phyloP scores from a whole-genome alignment of 1,140 invertebrate genomes.

The Campodea augens region DNA sequence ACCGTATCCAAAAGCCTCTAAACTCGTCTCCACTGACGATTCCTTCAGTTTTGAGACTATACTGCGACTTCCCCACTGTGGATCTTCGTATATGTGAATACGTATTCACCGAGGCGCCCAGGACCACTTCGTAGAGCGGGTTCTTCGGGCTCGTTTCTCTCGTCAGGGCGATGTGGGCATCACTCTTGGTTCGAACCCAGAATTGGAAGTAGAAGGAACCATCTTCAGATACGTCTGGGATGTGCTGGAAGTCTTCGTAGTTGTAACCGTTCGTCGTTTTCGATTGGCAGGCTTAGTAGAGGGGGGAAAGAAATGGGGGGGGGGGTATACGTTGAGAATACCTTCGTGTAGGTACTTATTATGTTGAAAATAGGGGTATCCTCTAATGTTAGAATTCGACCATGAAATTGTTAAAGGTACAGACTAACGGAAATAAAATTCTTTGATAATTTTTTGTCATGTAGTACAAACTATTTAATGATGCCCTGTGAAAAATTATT shows the following conservation, averaged over 20 bases:
- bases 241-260: slow-evolving; percentile 28
- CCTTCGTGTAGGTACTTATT: too few relatives aligned
- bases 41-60: slow-evolving; percentile 24
- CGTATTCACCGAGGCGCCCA: slow-evolving; percentile 35
- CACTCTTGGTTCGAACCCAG: slow-evolving; percentile 31
- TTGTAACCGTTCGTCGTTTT: slow-evolving; percentile 21
- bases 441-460: too few relatives aligned
- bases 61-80: slow-evolving; percentile 26
- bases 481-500: too few relatives aligned
- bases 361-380: too few relatives aligned
- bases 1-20: slow-evolving; percentile 31
- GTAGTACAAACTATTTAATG: too few relatives aligned
- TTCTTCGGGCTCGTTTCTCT: slow-evolving; percentile 20
- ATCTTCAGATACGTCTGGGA: slow-evolving; percentile 15
- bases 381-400: too few relatives aligned
- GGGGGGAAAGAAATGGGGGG: too few relatives aligned
- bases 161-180: slow-evolving; percentile 37
- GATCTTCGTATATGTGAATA: slow-evolving; percentile 35
- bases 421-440: too few relatives aligned
- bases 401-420: too few relatives aligned
- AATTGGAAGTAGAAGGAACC: slow-evolving; percentile 25
- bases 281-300: too few relatives aligned
- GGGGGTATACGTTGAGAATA: too few relatives aligned
- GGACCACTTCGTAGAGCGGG: slow-evolving; percentile 35
- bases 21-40: slow-evolving; percentile 30